Evolutionary conservation across 2,797 vertebrate genomes (phyloP).

Genomic region (Notolepis coatsorum): DNA sequence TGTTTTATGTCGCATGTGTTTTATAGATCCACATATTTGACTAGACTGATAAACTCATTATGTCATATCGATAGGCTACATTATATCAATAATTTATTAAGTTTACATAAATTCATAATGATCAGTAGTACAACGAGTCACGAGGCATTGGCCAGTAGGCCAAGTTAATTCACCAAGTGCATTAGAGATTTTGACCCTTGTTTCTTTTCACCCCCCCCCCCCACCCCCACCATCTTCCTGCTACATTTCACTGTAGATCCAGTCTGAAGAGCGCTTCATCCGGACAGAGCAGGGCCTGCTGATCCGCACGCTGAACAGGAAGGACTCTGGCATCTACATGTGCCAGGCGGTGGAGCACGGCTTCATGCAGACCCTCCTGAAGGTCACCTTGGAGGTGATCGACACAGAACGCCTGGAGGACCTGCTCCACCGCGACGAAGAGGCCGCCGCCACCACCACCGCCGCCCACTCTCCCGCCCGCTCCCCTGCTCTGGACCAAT

Average conservation of each 20-base stretch:
- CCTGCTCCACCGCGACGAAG: slow-evolving; percentile 89
- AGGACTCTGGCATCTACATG: slow-evolving; percentile 91
- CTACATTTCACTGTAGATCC: slow-evolving; percentile 82
- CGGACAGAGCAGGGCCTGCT: slow-evolving; percentile 93
- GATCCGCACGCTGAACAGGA: slow-evolving; percentile 88
- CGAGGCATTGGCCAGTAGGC: not conserved
- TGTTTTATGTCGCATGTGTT: no score
- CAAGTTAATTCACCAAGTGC: not conserved
- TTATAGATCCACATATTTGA: no score
- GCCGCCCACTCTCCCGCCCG: slow-evolving; percentile 65
- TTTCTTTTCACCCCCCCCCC: slow-evolving; percentile 5
- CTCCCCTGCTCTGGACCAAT: slow-evolving; percentile 78
- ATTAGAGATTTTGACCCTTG: slow-evolving; percentile 12
- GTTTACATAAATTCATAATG: not conserved
- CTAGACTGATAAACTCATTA: no score
- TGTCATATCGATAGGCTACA: slow-evolving; percentile 6
- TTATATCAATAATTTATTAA: not conserved
- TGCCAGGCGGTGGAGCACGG: slow-evolving; percentile 97
- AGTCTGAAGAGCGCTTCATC: slow-evolving; percentile 88
- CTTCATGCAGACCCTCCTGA: slow-evolving; percentile 95
- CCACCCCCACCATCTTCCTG: no score
- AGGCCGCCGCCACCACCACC: slow-evolving; percentile 72
- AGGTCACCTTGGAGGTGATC: slow-evolving; percentile 94
- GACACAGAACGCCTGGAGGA: slow-evolving; percentile 92
- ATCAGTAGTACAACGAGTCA: slow-evolving; percentile 1